Percentiles rank a stretch among this genome's conserved stretches.
Conservation (phyloP, 2,113 vertebrate genomes). For the Gallinago undulata region DNA sequence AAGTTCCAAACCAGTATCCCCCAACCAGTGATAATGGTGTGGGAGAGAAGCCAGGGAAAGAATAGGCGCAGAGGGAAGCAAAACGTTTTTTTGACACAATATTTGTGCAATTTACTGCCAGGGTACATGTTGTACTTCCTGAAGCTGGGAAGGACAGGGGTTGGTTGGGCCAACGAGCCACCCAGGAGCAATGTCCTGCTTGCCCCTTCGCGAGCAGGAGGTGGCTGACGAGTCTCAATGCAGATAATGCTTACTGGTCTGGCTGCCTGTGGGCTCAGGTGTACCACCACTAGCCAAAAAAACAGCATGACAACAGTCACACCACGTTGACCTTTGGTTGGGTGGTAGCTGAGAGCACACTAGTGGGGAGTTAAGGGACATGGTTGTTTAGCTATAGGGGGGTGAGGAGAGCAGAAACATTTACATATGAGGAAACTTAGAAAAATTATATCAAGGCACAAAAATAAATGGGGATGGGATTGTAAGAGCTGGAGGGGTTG, state of each 20-base stretch:
- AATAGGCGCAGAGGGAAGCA: not conserved
- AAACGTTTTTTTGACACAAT: not conserved
- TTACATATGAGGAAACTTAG: not conserved
- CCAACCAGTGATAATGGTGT: not conserved
- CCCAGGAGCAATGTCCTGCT: not conserved
- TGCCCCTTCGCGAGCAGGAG: rapidly evolving
- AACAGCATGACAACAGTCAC: not conserved
- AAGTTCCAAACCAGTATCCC: not conserved
- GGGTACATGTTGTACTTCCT: not conserved
- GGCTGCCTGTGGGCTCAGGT: not conserved
- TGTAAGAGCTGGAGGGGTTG: not conserved
- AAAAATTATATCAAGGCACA: not conserved
- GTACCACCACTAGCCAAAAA: rapidly evolving
- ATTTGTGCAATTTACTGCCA: not conserved
- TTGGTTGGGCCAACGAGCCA: rapidly evolving
- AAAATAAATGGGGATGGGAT: not conserved
- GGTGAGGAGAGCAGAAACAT: not conserved
- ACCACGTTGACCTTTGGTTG: not conserved
- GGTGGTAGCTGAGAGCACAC: not conserved
- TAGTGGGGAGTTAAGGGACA: not conserved
- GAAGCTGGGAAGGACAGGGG: not conserved
- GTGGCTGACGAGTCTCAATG: not conserved
- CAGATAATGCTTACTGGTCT: not conserved
- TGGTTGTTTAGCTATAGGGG: not conserved
- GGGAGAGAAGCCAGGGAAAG: not conserved